Percentiles rank a stretch among this genome's conserved stretches.
These are phyloP conservation scores for Axea sp. DNA, from an alignment of 2,888 invertebrate species.

Conservation along the genomic window DNA sequence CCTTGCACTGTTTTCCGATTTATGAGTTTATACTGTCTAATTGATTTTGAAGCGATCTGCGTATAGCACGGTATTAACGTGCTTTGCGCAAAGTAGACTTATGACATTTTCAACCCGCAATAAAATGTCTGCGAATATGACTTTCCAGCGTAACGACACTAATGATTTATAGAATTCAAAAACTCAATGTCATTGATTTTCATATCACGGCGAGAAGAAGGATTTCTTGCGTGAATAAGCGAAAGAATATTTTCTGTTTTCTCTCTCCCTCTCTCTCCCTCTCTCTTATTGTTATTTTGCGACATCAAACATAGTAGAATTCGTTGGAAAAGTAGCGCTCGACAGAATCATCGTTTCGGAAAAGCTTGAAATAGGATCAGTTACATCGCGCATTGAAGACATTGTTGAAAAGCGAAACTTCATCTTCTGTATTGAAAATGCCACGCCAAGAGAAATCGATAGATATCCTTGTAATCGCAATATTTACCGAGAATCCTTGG, in stretches of 20 bases:
- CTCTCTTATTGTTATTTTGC: slow-evolving; percentile 40
- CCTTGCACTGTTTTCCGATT: slow-evolving; percentile 20
- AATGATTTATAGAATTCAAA: slow-evolving; percentile 31
- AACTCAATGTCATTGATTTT: slow-evolving; percentile 33
- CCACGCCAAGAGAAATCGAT: slow-evolving; percentile 47
- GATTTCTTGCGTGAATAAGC: slow-evolving; percentile 10
- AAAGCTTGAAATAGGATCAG: slow-evolving; percentile 61
- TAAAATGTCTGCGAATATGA: not conserved
- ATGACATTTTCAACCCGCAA: slow-evolving; percentile 3
- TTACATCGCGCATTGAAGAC: slow-evolving; percentile 53
- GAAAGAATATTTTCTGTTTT: slow-evolving; percentile 40
- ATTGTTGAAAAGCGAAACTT: slow-evolving; percentile 48
- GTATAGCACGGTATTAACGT: not conserved
- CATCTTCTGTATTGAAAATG: slow-evolving; percentile 48
- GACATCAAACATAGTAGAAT: slow-evolving; percentile 21
- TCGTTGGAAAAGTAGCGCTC: slow-evolving; percentile 34
- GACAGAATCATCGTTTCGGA: slow-evolving; percentile 51
- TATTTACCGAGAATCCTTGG: slow-evolving; percentile 57
- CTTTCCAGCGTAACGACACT: not conserved
- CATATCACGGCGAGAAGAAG: slow-evolving; percentile 13
- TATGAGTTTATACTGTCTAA: slow-evolving; percentile 4
- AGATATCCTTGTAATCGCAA: slow-evolving; percentile 62
- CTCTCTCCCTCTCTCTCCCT: too few relatives aligned
- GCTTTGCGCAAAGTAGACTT: not conserved
- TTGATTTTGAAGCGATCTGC: slow-evolving; percentile 14